phyloP scores from a whole-genome alignment of 2,888 invertebrate genomes.

The Silvanus unidentatus region DNA sequence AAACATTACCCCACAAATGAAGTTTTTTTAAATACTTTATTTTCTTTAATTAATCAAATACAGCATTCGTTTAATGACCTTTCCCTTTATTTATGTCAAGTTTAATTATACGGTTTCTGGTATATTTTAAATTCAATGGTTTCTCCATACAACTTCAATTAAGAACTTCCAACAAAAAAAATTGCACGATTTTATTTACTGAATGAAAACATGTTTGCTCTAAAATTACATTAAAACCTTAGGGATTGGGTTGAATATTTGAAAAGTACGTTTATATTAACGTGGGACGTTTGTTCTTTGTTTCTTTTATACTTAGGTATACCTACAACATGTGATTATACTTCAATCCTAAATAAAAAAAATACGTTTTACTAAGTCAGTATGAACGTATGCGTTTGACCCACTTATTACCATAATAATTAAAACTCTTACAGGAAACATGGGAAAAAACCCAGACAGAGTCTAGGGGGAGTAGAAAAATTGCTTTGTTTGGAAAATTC shows the following conservation, averaged over 20 bases:
- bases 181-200: neutral
- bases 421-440: no score
- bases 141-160: constrained; percentile 2
- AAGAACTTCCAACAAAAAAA: neutral
- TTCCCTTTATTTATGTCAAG: constrained; percentile 3
- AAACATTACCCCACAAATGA: no score
- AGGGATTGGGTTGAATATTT: constrained; percentile 1
- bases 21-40: neutral
- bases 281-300: no score
- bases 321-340: no score
- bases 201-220: constrained; percentile 1
- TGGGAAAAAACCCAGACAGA: no score
- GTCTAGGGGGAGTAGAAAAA: no score
- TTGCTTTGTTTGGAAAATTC: no score
- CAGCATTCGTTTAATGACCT: constrained; percentile 5
- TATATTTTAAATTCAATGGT: constrained; percentile 1
- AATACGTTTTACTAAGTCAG: no score
- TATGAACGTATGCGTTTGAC: no score
- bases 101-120: constrained; percentile 5
- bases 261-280: neutral
- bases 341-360: no score
- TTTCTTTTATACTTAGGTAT: no score
- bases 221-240: constrained; percentile 1
- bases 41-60: constrained; percentile 7
- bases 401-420: no score